phyloP scores from a whole-genome alignment of 23 tunicate genomes.

The Ascidia mentula region DNA sequence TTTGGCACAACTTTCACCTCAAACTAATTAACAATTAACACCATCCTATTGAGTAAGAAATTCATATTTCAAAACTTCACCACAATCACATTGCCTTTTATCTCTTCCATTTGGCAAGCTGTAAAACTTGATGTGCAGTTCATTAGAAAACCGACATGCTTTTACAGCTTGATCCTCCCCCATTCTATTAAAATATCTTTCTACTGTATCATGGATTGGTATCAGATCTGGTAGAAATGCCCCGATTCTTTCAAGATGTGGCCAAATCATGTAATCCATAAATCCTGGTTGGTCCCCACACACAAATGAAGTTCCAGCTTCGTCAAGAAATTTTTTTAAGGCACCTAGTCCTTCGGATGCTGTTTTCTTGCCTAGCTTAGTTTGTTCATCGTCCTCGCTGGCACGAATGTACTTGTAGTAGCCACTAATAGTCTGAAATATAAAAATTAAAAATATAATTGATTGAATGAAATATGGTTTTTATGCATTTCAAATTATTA shows the following conservation, averaged over 20 bases:
- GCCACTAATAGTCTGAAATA: neutral
- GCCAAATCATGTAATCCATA: conserved; percentile 57
- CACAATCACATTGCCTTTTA: neutral
- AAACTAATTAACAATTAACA: neutral
- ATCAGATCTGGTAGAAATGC: neutral
- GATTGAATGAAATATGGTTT: no score
- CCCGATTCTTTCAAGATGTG: conserved; percentile 22
- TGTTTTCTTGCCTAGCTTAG: neutral
- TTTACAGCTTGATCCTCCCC: conserved; percentile 12
- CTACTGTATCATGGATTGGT: neutral
- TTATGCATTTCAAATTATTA: no score
- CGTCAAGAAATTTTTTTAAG: conserved; percentile 2
- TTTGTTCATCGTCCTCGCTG: neutral
- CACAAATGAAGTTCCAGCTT: neutral
- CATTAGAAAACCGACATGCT: conserved; percentile 25
- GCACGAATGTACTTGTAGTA: neutral
- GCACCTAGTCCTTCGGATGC: neutral
- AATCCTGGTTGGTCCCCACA: conserved; percentile 30
- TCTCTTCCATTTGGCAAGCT: neutral
- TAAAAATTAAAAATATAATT: no score
- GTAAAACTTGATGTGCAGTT: neutral
- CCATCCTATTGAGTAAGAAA: neutral
- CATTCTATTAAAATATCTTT: conserved; percentile 11
- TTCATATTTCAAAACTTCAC: neutral
- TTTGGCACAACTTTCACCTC: no score